phyloP scores from a whole-genome alignment of 2,113 vertebrate species.

The Phodopus roborovskii region DNA sequence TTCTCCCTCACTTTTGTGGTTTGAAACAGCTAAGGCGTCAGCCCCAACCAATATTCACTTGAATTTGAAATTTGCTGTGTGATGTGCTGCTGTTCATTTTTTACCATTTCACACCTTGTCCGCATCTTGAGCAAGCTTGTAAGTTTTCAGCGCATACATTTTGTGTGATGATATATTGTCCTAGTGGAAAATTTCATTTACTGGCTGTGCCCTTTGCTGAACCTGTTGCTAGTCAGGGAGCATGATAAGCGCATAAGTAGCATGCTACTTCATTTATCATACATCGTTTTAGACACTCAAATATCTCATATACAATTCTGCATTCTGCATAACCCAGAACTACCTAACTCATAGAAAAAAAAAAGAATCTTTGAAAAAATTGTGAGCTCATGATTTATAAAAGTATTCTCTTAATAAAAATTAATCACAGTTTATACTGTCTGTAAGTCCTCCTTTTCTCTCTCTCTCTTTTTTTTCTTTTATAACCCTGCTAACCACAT shows the following conservation, averaged over 20 bases:
- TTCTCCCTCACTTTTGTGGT: conserved; percentile 58
- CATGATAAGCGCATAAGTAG: conserved; percentile 99
- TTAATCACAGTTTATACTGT: conserved; percentile 84
- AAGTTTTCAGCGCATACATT: conserved; percentile 96
- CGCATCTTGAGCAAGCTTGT: conserved; percentile 93
- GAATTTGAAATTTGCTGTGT: conserved; percentile 93
- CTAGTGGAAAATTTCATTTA: conserved; percentile 99
- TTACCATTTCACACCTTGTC: conserved; percentile 95
- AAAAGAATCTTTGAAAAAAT: conserved; percentile 87
- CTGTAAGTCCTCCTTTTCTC: conserved; percentile 73
- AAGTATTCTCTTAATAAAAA: conserved; percentile 86
- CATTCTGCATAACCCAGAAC: conserved; percentile 88
- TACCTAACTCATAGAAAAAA: conserved; percentile 87
- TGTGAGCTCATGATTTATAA: conserved; percentile 88
- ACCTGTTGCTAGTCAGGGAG: conserved; percentile 99
- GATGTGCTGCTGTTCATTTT: conserved; percentile 89
- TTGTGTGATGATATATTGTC: conserved; percentile 99
- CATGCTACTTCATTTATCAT: conserved; percentile 99
- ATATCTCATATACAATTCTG: conserved; percentile 96
- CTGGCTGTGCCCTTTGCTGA: conserved; percentile 98
- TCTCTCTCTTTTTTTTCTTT: conserved; percentile 78
- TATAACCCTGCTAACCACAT: conserved; percentile 78
- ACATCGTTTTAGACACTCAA: conserved; percentile 96
- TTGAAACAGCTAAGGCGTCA: conserved; percentile 88
- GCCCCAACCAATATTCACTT: conserved; percentile 91